phyloP scores from a whole-genome alignment of 2,113 vertebrate genomes.

The Anoura caudifer region DNA sequence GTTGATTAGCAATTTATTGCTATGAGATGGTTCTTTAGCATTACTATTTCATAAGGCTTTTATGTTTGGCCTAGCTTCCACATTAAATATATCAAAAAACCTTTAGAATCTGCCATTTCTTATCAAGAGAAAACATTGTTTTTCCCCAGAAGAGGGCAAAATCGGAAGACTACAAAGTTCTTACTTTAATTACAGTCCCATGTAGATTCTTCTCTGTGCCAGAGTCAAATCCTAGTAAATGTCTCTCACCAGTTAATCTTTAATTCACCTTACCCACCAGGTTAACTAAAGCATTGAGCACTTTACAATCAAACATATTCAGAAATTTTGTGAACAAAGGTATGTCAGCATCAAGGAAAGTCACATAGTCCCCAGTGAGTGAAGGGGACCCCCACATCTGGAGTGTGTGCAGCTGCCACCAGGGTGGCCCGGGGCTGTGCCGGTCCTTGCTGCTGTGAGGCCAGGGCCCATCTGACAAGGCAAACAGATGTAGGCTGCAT shows the following conservation, averaged over 20 bases:
- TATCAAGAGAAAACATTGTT: not conserved
- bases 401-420: not conserved
- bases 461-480: not conserved
- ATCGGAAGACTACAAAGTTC: not conserved
- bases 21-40: not conserved
- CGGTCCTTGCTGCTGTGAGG: not conserved
- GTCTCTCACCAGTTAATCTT: not conserved
- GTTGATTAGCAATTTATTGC: not conserved
- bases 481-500: not conserved
- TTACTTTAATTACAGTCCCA: not conserved
- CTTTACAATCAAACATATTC: not conserved
- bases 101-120: constrained; percentile 35
- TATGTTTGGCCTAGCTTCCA: not conserved
- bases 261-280: not conserved
- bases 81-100: not conserved
- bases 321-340: not conserved
- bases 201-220: not conserved
- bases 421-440: not conserved
- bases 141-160: not conserved
- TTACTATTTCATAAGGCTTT: not conserved
- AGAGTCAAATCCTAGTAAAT: not conserved
- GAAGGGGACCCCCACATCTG: not conserved
- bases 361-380: not conserved
- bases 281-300: constrained; percentile 1
- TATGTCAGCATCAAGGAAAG: not conserved